Percentiles rank a stretch among this genome's conserved stretches.
phyloP scores from a whole-genome alignment of 1,140 invertebrate genomes.

The Bombus consobrinus region DNA sequence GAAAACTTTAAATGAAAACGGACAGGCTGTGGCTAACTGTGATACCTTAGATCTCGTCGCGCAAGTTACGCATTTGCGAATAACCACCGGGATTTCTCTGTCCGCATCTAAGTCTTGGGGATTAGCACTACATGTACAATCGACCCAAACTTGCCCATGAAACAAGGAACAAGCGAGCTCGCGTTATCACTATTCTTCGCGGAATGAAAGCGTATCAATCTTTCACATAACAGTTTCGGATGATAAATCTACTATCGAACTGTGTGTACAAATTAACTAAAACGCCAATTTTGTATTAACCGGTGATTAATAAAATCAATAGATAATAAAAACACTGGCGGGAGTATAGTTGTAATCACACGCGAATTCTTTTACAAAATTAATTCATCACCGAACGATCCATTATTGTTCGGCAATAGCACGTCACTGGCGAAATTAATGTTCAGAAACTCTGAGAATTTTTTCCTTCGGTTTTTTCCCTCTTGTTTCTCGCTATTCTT shows the following conservation, averaged over 20 bases:
- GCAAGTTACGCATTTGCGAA: slow-evolving; percentile 67
- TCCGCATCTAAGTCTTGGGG: slow-evolving; percentile 65
- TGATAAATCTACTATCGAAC: background rate
- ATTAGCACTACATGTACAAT: slow-evolving; percentile 64
- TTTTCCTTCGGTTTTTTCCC: background rate
- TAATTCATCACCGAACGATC: background rate
- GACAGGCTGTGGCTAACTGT: slow-evolving; percentile 42
- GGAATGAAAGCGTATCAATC: background rate
- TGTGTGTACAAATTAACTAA: background rate
- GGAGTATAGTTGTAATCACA: background rate
- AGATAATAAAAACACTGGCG: background rate
- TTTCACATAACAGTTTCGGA: background rate
- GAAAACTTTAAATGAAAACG: slow-evolving; percentile 46
- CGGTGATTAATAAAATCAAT: background rate
- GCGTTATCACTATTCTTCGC: slow-evolving; percentile 1
- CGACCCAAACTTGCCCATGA: slow-evolving; percentile 55
- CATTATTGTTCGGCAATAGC: background rate
- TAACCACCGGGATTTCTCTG: slow-evolving; percentile 72
- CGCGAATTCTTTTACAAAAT: background rate
- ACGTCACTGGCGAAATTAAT: background rate
- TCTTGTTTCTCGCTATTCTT: slow-evolving; percentile 34
- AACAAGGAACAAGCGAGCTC: slow-evolving; percentile 56
- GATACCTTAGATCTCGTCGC: slow-evolving; percentile 53
- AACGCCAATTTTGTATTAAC: background rate
- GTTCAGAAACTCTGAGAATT: slow-evolving; percentile 27